Evolutionary conservation across 2,797 vertebrate species (phyloP).

Genomic region (Peromyscus nudipes): DNA sequence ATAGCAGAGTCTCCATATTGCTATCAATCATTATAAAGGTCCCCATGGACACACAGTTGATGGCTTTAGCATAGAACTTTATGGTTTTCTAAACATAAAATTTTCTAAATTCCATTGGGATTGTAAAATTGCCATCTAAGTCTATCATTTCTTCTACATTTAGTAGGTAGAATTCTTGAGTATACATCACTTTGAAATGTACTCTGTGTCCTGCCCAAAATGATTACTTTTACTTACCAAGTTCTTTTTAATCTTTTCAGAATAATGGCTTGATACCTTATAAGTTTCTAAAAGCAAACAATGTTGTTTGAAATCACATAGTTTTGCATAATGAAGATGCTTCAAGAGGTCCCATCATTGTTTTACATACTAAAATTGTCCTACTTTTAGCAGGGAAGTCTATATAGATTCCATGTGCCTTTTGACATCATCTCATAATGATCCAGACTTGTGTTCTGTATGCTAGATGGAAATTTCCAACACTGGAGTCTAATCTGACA

Average conservation of each 20-base stretch:
- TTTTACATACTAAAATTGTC: conserved; percentile 29
- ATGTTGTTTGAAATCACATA: conserved; percentile 33
- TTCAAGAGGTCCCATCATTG: neutral
- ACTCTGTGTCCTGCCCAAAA: neutral
- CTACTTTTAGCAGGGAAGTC: neutral
- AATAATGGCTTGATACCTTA: neutral
- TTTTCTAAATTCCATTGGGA: no score
- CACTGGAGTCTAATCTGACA: neutral
- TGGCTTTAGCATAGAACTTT: neutral
- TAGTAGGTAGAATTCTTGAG: conserved; percentile 51
- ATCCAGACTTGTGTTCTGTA: neutral
- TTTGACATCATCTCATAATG: neutral
- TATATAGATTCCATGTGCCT: neutral
- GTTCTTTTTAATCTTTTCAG: neutral
- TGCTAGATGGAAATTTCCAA: neutral
- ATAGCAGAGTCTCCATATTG: neutral
- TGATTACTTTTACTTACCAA: neutral
- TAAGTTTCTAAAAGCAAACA: conserved; percentile 27
- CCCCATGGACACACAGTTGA: neutral
- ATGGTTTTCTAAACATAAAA: neutral
- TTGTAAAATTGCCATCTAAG: conserved; percentile 44
- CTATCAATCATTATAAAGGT: neutral
- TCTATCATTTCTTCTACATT: neutral
- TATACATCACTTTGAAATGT: conserved; percentile 19
- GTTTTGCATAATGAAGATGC: conserved; percentile 20